phyloP scores from a whole-genome alignment of 2,113 vertebrate genomes.

The Pelmatolapia mariae region DNA sequence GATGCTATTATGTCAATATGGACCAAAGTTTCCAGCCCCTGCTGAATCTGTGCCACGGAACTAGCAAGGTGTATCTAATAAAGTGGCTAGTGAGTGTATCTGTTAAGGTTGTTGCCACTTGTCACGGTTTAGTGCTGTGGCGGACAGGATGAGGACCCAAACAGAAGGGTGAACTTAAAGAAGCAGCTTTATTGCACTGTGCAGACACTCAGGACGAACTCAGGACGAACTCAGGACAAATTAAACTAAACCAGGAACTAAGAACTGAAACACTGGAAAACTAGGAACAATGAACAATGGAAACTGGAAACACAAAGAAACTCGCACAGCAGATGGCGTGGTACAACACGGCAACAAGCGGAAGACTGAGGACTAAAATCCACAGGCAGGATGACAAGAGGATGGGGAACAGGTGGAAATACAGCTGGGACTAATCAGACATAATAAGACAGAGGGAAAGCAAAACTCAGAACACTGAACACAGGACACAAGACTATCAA shows the following conservation, averaged over 20 bases:
- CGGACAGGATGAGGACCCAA: neutral
- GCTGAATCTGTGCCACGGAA: neutral
- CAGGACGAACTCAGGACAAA: neutral
- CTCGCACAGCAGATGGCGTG: neutral
- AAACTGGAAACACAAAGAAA: neutral
- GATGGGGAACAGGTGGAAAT: neutral
- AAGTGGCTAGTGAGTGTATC: neutral
- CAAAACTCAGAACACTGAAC: neutral
- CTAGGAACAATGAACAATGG: neutral
- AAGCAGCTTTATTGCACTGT: neutral
- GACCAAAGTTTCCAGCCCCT: neutral
- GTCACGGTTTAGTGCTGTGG: neutral
- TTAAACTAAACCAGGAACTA: neutral
- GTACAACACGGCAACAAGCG: neutral
- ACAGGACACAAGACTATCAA: neutral
- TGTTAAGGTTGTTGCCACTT: neutral
- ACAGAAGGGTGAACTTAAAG: neutral
- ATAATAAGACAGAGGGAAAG: neutral
- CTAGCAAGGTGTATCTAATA: neutral
- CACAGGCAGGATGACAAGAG: neutral
- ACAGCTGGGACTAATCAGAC: neutral
- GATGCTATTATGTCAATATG: neutral
- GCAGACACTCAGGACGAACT: neutral
- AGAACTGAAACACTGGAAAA: neutral
- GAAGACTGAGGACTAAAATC: neutral